phyloP scores from a whole-genome alignment of 2,113 vertebrate species.

The Acrocephalus kingi region DNA sequence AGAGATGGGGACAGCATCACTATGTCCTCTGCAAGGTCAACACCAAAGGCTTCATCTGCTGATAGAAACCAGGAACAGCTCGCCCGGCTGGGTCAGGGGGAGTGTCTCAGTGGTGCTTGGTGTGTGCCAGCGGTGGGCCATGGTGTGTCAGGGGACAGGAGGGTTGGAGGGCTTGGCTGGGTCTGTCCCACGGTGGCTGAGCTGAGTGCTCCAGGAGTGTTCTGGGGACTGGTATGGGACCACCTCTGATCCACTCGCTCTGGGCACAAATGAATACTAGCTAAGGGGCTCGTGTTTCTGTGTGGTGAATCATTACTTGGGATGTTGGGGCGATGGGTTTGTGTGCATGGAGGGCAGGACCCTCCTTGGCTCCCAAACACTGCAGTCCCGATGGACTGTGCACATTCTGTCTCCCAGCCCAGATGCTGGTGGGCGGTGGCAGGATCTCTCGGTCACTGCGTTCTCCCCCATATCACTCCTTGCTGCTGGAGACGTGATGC shows the following conservation, averaged over 20 bases:
- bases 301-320: fast-evolving
- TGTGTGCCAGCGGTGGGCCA: background rate
- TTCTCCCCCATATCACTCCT: background rate
- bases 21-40: background rate
- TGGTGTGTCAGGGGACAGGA: background rate
- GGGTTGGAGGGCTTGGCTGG: fast-evolving
- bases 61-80: background rate
- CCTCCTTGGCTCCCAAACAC: fast-evolving
- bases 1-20: background rate
- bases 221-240: background rate
- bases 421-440: background rate
- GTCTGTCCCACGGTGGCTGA: background rate
- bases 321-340: background rate
- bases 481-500: background rate
- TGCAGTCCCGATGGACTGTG: fast-evolving
- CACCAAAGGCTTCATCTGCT: background rate
- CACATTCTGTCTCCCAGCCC: fast-evolving
- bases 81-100: background rate
- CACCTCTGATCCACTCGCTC: fast-evolving
- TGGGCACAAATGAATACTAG: background rate
- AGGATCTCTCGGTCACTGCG: fast-evolving
- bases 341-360: background rate
- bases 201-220: fast-evolving
- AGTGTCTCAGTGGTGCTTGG: background rate
- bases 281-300: fast-evolving